These are phyloP conservation scores for Ceratotherium simum DNA, from an alignment of 2,113 vertebrate genomes.

Conservation along the genomic window DNA sequence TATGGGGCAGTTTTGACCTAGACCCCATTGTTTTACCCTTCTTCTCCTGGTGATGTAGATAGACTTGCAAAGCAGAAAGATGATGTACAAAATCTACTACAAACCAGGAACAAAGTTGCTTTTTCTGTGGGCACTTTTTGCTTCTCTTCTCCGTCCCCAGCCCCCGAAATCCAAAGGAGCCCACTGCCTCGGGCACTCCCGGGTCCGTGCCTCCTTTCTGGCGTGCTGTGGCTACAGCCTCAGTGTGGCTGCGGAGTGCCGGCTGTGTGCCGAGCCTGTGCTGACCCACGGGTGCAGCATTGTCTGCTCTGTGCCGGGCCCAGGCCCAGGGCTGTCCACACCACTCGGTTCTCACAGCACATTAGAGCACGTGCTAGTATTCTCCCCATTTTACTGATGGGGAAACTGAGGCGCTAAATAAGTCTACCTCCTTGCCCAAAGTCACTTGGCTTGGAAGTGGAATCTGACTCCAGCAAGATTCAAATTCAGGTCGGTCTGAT, in stretches of 20 bases:
- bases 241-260: fast-evolving
- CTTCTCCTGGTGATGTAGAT: background rate
- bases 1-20: background rate
- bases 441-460: background rate
- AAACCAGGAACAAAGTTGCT: background rate
- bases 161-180: background rate
- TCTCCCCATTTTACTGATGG: background rate
- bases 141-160: background rate
- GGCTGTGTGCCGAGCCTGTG: background rate
- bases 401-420: background rate
- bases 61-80: background rate
- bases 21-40: background rate
- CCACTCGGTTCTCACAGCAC: background rate
- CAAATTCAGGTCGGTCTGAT: background rate
- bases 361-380: fast-evolving
- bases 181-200: fast-evolving
- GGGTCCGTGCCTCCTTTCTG: fast-evolving
- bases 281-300: no score
- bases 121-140: background rate
- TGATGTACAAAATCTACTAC: background rate
- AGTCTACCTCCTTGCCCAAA: background rate
- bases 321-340: fast-evolving
- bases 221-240: background rate
- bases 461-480: background rate
- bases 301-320: background rate